Conservation (phyloP, 2,113 vertebrate genomes). For the Excalfactoria chinensis region DNA sequence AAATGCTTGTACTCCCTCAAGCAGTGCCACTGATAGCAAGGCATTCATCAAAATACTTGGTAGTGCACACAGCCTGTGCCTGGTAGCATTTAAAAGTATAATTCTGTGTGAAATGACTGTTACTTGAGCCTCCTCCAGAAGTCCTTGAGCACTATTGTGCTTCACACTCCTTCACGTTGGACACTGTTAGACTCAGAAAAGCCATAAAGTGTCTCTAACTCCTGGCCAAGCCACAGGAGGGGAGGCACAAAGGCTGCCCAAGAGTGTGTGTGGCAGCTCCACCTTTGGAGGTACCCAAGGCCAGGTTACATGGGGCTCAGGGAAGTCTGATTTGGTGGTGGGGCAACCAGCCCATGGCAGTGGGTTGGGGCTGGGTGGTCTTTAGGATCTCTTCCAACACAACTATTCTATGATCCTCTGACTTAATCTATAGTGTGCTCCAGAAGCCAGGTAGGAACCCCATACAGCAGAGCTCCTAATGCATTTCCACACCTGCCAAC, state of each 20-base stretch:
- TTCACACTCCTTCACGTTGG: neutral
- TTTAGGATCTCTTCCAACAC: no score
- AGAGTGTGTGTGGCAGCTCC: no score
- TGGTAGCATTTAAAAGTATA: neutral
- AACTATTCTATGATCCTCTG: no score
- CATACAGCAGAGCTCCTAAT: rapidly evolving
- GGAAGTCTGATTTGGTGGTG: no score
- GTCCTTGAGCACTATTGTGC: neutral
- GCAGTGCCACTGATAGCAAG: neutral
- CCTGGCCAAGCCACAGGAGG: rapidly evolving
- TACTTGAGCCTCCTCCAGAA: neutral
- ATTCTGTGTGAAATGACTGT: neutral
- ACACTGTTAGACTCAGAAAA: neutral
- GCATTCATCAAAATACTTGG: neutral
- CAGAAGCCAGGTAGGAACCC: neutral
- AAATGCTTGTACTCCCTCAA: neutral
- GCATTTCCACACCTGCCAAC: rapidly evolving
- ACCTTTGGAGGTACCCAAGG: no score
- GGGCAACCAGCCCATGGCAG: no score
- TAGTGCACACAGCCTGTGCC: neutral
- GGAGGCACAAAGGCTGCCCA: no score
- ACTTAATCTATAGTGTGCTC: rapidly evolving
- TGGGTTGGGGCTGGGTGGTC: no score
- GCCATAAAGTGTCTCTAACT: neutral
- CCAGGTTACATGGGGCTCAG: no score